A percentile compares a stretch with the other conserved stretches of the same genome.
Evolutionary conservation across 2,888 invertebrate genomes (phyloP).

Genomic region (Danaus chrysippus): DNA sequence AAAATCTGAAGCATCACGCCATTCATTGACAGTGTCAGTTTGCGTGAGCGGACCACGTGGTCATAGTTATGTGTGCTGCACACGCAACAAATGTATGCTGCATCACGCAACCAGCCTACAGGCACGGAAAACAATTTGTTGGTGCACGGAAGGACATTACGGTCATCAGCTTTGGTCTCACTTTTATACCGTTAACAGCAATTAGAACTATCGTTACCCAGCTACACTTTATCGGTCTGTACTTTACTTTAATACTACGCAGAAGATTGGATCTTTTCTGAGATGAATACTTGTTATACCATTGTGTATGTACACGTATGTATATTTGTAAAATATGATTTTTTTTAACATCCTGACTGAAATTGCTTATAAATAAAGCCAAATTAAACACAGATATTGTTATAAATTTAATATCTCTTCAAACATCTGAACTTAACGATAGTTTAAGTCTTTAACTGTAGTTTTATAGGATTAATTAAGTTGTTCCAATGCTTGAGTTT

Average conservation of each 20-base stretch:
- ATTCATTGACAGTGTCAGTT: conserved; percentile 68
- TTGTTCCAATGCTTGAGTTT: too few relatives aligned
- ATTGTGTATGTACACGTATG: too few relatives aligned
- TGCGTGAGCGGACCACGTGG: conserved; percentile 68
- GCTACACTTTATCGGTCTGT: not conserved
- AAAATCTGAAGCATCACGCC: conserved; percentile 55
- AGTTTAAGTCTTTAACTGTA: too few relatives aligned
- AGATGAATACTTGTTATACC: too few relatives aligned
- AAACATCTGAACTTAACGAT: too few relatives aligned
- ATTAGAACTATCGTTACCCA: not conserved
- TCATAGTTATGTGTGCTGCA: conserved; percentile 46
- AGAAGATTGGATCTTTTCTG: too few relatives aligned
- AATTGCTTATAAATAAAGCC: too few relatives aligned
- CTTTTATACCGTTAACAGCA: conserved; percentile 6
- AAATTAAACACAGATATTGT: too few relatives aligned
- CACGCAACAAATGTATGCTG: conserved; percentile 51
- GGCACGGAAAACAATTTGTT: conserved; percentile 35
- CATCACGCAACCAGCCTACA: conserved; percentile 49
- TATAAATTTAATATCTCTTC: too few relatives aligned
- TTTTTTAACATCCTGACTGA: too few relatives aligned
- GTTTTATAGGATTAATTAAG: too few relatives aligned
- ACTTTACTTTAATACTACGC: not conserved
- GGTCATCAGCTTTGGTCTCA: conserved; percentile 6
- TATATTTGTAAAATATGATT: too few relatives aligned
- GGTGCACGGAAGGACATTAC: conserved; percentile 22